Conservation (phyloP, 2,113 vertebrate genomes). For the Arothron firmamentum region DNA sequence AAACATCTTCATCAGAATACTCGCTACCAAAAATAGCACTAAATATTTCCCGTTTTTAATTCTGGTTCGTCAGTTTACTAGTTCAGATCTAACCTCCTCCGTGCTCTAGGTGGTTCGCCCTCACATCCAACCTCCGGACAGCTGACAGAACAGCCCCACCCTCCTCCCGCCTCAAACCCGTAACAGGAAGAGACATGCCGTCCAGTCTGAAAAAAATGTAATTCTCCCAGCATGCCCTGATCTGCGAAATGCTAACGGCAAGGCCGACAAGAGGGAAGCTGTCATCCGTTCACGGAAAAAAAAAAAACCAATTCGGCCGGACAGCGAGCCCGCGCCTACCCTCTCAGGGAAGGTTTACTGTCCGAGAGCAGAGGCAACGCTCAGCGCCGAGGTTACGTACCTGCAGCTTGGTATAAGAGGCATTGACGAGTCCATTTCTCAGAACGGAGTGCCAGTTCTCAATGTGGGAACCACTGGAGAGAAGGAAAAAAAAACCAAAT, state of each 20-base stretch:
- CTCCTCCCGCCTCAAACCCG: slow-evolving; percentile 24
- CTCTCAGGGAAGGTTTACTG: slow-evolving; percentile 42
- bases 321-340: slow-evolving; percentile 48
- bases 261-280: slow-evolving; percentile 54
- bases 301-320: slow-evolving; percentile 71
- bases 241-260: slow-evolving; percentile 34
- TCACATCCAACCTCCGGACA: slow-evolving; percentile 34
- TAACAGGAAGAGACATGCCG: slow-evolving; percentile 44
- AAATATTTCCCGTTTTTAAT: no score
- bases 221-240: no score
- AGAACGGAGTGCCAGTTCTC: slow-evolving; percentile 99
- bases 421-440: slow-evolving; percentile 98
- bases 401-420: slow-evolving; percentile 99
- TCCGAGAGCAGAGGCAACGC: slow-evolving; percentile 58
- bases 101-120: slow-evolving; percentile 60
- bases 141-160: slow-evolving; percentile 43
- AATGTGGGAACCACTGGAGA: slow-evolving; percentile 95
- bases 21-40: no score
- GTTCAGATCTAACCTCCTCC: slow-evolving; percentile 49
- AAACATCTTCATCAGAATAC: no score
- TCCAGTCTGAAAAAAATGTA: slow-evolving; percentile 14
- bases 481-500: slow-evolving; percentile 48
- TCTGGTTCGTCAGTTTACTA: neutral
- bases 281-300: slow-evolving; percentile 67
- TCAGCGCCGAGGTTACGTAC: slow-evolving; percentile 72